Conservation (phyloP, 2,113 vertebrate species). For the Myiozetetes cayanensis region DNA sequence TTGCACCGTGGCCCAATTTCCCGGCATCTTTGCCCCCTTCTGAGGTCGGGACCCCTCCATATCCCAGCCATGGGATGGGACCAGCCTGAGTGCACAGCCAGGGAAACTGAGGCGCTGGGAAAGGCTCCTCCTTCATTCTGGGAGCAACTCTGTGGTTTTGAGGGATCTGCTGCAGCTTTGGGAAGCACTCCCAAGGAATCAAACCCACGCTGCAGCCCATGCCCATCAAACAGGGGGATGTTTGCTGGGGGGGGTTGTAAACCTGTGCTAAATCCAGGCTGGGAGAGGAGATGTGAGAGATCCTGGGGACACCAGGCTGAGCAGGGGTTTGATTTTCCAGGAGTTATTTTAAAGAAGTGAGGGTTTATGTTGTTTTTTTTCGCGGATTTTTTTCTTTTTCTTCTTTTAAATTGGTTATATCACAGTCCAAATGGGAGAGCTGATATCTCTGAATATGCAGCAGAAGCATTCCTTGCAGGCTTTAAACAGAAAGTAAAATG, state of each 20-base stretch:
- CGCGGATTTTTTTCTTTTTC: neutral
- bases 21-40: fast-evolving
- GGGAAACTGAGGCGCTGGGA: neutral
- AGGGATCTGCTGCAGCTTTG: neutral
- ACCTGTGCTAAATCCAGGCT: neutral
- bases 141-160: neutral
- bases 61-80: neutral
- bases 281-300: neutral
- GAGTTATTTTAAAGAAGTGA: neutral
- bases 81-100: fast-evolving
- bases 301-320: neutral
- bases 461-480: neutral
- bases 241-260: neutral
- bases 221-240: fast-evolving
- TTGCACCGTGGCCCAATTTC: neutral
- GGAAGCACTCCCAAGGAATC: fast-evolving
- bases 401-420: neutral
- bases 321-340: neutral
- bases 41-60: fast-evolving
- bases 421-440: neutral
- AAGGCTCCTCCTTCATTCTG: fast-evolving
- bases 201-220: neutral
- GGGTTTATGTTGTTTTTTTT: neutral
- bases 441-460: neutral
- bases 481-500: neutral